Evolutionary conservation across 23 tunicate species (phyloP), one percentile per base, ranked within the genome.

Genomic region (Pegea sp.): DNA sequence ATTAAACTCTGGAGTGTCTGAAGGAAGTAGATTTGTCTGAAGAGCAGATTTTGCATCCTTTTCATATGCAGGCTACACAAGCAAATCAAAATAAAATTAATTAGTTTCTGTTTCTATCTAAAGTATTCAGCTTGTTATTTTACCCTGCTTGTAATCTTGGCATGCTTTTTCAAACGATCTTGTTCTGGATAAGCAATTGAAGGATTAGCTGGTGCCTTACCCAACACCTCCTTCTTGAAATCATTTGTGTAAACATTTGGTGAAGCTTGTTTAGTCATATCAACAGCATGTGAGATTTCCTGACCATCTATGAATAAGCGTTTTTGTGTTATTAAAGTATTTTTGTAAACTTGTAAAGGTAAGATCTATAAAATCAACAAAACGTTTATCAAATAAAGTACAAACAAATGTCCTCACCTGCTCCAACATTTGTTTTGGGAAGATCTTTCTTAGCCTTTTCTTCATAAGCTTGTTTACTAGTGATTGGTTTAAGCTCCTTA

Each of bases 131-230:
- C n/a, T n/a, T n/a, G n/a, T n/a, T n/a, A n/a, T n/a, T 42, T 46
- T 27, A 80, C 91, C 61, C 68, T 68, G 58, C 86, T 79, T 2
- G 67, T 60, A 1, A 67, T 44, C 31, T 91, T 63, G 24, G 65
- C 31, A 26, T 63, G 69, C 32, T 75, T 70, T 30, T 54, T 64
- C 13, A 54, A 58, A 22, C 52, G 76, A 5, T 91, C 79, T 58
- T 91, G 61, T 57, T 84, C 99, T 25, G 99, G 99, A 58, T 91
- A 79, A 46, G 93, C 64, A 28, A 52, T 68, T 4, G 86, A 64
- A 26, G 49, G 62, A 50, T 79, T 77, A 43, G 52, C 52, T 21
- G 91, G 78, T 44, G 70, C 59, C 48, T 74, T 84, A 3, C 95
- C 95, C 26, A 73, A 33, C 38, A 84, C 54, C 11, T 91, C 74